Evolutionary conservation across 30 jellyfish, hydroid and myxozoan species (phyloP).

Genomic region (Chrysaora quinquecirrha): DNA sequence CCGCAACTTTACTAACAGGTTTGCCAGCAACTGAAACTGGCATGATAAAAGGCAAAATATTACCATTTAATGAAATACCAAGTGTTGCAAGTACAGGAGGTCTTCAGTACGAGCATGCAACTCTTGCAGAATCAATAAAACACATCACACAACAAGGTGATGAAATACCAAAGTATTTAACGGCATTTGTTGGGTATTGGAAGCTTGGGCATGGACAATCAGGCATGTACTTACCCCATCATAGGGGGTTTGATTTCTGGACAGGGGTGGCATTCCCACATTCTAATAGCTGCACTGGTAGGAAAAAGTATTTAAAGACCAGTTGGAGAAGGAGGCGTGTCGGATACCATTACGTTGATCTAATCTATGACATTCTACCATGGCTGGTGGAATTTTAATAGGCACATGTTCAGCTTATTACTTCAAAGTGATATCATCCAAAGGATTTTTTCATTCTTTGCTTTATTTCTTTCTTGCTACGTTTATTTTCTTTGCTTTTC

Average conservation of each 20-base stretch:
- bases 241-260: constrained; percentile 87
- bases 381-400: constrained; percentile 46
- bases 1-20: constrained; percentile 75
- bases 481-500: constrained; percentile 45
- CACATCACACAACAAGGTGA: constrained; percentile 4
- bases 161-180: background rate
- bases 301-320: background rate
- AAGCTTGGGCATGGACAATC: constrained; percentile 72
- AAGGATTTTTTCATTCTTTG: constrained; percentile 30
- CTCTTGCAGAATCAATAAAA: constrained; percentile 45
- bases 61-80: constrained; percentile 69
- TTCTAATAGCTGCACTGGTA: constrained; percentile 60
- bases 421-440: constrained; percentile 29
- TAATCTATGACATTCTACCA: constrained; percentile 42
- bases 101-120: constrained; percentile 27
- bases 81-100: constrained; percentile 88
- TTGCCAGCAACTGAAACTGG: constrained; percentile 77
- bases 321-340: background rate
- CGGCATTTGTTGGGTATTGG: constrained; percentile 78
- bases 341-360: constrained; percentile 44
- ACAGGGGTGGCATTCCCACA: constrained; percentile 70
- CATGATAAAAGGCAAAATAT: constrained; percentile 72
- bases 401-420: constrained; percentile 9
- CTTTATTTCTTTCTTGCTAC: constrained; percentile 36
- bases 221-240: constrained; percentile 52